Evolutionary conservation across 1,140 invertebrate genomes (phyloP).

Genomic region (Chelonus insularis): DNA sequence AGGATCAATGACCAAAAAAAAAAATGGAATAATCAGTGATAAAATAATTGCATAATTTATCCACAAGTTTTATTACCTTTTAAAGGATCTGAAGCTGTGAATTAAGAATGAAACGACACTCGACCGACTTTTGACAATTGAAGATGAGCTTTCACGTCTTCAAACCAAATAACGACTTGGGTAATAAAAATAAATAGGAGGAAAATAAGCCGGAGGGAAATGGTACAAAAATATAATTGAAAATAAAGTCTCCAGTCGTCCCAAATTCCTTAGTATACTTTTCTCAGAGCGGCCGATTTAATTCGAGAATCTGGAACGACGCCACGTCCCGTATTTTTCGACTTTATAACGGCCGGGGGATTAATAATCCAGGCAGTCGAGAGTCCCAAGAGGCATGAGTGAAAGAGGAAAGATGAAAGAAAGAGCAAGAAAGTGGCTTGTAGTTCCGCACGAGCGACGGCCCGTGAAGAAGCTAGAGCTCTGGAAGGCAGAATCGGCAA

Average conservation of each 20-base stretch:
- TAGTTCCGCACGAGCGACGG: constrained; percentile 24
- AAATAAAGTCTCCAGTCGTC: constrained; percentile 10
- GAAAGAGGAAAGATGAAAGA: neutral
- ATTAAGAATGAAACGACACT: neutral
- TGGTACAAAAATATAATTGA: constrained; percentile 1
- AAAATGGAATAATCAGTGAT: too few relatives aligned
- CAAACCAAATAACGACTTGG: neutral
- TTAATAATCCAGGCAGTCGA: constrained; percentile 27
- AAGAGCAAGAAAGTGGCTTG: neutral
- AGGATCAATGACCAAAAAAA: too few relatives aligned
- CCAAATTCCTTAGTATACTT: constrained; percentile 9
- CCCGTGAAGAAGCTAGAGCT: constrained; percentile 22
- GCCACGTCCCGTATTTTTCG: constrained; percentile 29
- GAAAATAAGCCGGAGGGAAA: neutral
- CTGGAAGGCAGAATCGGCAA: constrained; percentile 20
- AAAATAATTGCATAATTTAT: too few relatives aligned
- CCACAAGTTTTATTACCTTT: too few relatives aligned
- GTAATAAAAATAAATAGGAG: neutral
- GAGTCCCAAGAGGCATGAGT: constrained; percentile 15
- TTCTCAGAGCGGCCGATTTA: constrained; percentile 20
- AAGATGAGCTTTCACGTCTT: neutral
- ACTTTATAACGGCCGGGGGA: constrained; percentile 28
- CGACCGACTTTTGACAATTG: neutral
- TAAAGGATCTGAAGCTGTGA: neutral
- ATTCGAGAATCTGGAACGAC: constrained; percentile 27